phyloP scores from a whole-genome alignment of 1,140 invertebrate species.

The Sitophilus oryzae region DNA sequence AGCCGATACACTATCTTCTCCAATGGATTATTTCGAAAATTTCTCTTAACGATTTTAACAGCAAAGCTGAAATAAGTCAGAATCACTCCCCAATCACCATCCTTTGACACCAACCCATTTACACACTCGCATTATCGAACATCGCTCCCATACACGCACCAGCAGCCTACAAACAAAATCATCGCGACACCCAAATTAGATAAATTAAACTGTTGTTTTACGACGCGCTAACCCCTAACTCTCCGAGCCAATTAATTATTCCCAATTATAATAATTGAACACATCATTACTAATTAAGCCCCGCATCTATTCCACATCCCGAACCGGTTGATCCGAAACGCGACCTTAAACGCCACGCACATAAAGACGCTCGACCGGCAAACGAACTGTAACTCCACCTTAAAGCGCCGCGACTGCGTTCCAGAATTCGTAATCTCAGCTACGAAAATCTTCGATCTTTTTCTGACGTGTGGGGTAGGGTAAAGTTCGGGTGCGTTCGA shows the following conservation, averaged over 20 bases:
- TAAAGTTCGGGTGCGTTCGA: not conserved
- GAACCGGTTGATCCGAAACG: conserved; percentile 17
- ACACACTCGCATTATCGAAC: no score
- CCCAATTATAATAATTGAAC: conserved; percentile 44
- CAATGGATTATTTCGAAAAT: no score
- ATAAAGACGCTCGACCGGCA: conserved; percentile 20
- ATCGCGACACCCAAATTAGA: conserved; percentile 31
- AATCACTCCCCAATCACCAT: no score
- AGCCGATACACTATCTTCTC: no score
- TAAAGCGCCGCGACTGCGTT: conserved; percentile 5
- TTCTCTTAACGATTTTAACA: no score
- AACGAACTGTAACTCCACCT: conserved; percentile 24
- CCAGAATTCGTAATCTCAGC: not conserved
- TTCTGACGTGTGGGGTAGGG: not conserved
- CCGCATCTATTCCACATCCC: conserved; percentile 37
- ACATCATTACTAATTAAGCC: conserved; percentile 43
- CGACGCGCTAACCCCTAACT: conserved; percentile 30
- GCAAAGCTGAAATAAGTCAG: no score
- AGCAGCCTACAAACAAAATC: conserved; percentile 22
- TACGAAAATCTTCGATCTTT: not conserved
- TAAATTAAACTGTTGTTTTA: conserved; percentile 33
- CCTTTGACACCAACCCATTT: no score
- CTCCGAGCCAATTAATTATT: conserved; percentile 41
- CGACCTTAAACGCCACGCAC: conserved; percentile 24
- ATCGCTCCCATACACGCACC: no score